Evolutionary conservation across 2,797 vertebrate genomes (phyloP), one percentile per base, ranked within the genome.

Genomic region (Trachurus trachurus): DNA sequence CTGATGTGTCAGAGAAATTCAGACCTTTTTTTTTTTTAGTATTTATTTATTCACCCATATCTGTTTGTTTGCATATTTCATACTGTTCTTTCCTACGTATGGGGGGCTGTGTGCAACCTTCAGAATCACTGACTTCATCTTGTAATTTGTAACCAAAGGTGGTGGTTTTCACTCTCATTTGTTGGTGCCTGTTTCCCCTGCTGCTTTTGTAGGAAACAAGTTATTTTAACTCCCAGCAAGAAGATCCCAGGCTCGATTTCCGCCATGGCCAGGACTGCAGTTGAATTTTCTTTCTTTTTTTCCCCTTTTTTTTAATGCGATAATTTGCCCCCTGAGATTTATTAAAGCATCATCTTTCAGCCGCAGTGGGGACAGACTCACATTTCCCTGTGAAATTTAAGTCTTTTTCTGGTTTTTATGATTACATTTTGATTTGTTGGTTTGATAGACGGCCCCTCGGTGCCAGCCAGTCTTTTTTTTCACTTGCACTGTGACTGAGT

Each of bases 341-440:
- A 85, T 58, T 60, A 57, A 83, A 58, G 67, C 62, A 0, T 15
- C 61, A 60, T 86, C 67, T 66, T 45, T 83, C 60, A 68, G 60
- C 47, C 66, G 12, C 59, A 66, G 59, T 42, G 45, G 1, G 31
- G 58, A 29, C 60, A 47, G 62, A 29, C 66, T 73, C 26, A 47
- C 40, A 68, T 75, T 45, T 77, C 72, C 31, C 3, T 56, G 56
- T 37, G 58, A 84, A 83, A 68, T 71, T 77, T n/a, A 50, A 37
- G 34, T 44, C 16, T 57, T 81, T 80, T 68, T 75, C 50, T n/a
- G 57, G 11, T 66, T 86, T 87, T 83, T 58, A 62, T 78, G 78
- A 91, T 88, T 84, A 60, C 67, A 69, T 72, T 90, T 92, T 92
- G 91, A 93, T 93, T 91, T 93, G 85, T 87, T 77, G 81, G 62